Percentiles rank a stretch among this genome's conserved stretches.
Conservation (phyloP, 2,113 vertebrate species). For the Progne subis region DNA sequence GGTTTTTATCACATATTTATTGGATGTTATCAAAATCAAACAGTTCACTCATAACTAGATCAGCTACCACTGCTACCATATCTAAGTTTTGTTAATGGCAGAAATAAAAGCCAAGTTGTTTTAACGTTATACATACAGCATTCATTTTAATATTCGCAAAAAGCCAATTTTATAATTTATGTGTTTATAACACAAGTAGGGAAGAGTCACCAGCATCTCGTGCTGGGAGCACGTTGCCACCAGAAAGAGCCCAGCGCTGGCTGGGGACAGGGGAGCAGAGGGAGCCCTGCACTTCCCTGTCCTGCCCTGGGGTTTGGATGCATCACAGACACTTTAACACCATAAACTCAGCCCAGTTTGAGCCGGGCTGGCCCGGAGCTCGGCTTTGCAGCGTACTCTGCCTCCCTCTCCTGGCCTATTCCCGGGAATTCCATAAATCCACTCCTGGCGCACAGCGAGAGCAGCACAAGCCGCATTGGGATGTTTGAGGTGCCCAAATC, state of each 20-base stretch:
- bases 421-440: not conserved
- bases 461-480: rapidly evolving
- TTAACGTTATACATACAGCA: not conserved
- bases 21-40: not conserved
- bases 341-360: rapidly evolving
- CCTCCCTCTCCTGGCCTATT: slow-evolving; percentile 72
- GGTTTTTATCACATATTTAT: not conserved
- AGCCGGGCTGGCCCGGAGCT: rapidly evolving
- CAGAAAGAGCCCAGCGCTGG: rapidly evolving
- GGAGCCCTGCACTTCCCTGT: not conserved
- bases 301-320: rapidly evolving
- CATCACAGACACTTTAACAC: rapidly evolving
- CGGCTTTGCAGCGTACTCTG: slow-evolving; percentile 47
- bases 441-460: rapidly evolving
- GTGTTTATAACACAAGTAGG: not conserved
- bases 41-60: not conserved
- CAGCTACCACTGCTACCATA: not conserved
- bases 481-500: rapidly evolving
- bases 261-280: not conserved
- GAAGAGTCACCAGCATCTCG: rapidly evolving
- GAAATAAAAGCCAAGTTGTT: not conserved
- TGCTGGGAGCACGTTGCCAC: rapidly evolving
- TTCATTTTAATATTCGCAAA: not conserved
- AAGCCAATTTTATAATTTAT: not conserved
- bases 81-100: not conserved